Conservation (phyloP, 2,113 vertebrate genomes). For the Ctenodactylus gundi region DNA sequence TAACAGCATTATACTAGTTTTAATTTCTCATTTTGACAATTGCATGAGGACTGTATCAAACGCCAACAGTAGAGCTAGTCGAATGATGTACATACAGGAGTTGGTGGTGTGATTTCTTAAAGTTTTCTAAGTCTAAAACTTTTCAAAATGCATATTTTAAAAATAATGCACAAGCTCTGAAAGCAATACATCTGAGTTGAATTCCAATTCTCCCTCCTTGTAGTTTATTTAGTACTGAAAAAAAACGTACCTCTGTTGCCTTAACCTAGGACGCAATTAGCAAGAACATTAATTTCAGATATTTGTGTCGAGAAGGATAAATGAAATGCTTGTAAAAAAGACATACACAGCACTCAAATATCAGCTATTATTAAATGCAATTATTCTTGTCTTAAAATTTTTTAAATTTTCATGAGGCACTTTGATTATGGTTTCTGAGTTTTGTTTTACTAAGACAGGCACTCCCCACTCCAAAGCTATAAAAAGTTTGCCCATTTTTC, state of each 20-base stretch:
- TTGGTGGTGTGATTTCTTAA: neutral
- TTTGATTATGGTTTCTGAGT: constrained; percentile 23
- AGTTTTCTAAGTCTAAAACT: neutral
- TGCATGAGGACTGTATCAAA: neutral
- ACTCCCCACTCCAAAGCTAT: constrained; percentile 44
- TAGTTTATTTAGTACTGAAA: neutral
- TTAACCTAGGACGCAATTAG: neutral
- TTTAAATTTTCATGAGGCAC: constrained; percentile 23
- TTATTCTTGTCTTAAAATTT: constrained; percentile 38
- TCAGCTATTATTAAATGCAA: constrained; percentile 38
- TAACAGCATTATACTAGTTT: neutral
- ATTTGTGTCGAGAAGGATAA: neutral
- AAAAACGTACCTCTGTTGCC: neutral
- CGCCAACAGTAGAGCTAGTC: neutral
- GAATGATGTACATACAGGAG: neutral
- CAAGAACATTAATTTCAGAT: neutral
- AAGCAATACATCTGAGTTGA: neutral
- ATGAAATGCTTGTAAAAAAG: constrained; percentile 17
- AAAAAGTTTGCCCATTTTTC: constrained; percentile 61
- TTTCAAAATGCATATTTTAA: constrained; percentile 41
- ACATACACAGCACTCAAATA: neutral
- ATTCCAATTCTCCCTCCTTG: neutral
- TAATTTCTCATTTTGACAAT: constrained; percentile 22
- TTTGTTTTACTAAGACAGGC: constrained; percentile 52
- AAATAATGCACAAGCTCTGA: neutral